Base-by-base conservation (phyloP, 1,140 invertebrate genomes). In the Drosophila tani region DNA sequence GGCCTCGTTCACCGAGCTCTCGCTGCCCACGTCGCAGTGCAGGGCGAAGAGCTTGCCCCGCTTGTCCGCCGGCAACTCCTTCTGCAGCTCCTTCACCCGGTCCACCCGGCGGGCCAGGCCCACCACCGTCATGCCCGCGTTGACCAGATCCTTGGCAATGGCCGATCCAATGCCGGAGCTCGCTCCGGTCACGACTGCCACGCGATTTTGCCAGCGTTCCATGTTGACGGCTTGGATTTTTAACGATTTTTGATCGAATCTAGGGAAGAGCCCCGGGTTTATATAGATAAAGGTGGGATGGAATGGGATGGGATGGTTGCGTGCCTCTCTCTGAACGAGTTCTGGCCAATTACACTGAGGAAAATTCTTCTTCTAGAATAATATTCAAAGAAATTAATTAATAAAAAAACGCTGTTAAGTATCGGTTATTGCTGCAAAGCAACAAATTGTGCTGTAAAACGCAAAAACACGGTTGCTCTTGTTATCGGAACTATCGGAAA, bases 181-280 rank as follows among this genome's bases (percentile, higher is more conserved):
- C 1, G 96, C 96, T 0, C 96, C 96, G 1, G 96, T 97, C 15
- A 97, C 95, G 14, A 97, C 93, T 1, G 95, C 96, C 0, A 96
- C 94, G 66, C 95, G 95, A 58, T 95, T 95, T 2, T 64, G 67
- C 95, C 95, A 96, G 19, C 94, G 93, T 27, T 96, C 95, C 96
- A 96, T 96, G 63, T 63, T 66, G 19, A 9, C 24, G 7, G 63
- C 29, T 66, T 24, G 7, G 21, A 17, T 67, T 11, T 14, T 32
- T 12, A 27, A 19, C 21, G 47, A 24, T 32, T 29, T 21, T 53
- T 45, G 8, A 11, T 53, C 21, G 11, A 15, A 45, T 73, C 53
- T 32, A 15, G 14, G 8, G 2, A 24, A 7, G 17, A 35, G 12
- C 7, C 12, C 1, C 17, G 8, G 21, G 45, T 78, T 11, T 86